Conservation (phyloP, 2,888 invertebrate species). For the Aplocera efformata region DNA sequence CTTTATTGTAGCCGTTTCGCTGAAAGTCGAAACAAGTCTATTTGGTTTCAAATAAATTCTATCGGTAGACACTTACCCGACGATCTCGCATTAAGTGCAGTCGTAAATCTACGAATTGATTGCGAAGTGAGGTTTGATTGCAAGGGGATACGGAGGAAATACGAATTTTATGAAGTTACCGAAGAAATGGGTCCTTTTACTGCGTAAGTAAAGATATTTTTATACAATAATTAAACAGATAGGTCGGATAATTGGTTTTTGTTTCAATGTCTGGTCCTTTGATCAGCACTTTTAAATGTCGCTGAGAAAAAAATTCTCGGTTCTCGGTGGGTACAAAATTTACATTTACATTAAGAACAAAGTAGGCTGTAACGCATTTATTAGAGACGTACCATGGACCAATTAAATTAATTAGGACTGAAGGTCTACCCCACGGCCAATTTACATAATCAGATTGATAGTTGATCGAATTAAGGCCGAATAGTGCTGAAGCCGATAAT, state of each 20-base stretch:
- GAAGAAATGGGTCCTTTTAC: constrained; percentile 21
- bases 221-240: constrained; percentile 1
- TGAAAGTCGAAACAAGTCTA: constrained; percentile 28
- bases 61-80: constrained; percentile 33
- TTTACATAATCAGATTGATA: too few relatives aligned
- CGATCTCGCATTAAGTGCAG: constrained; percentile 39
- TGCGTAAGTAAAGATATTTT: constrained; percentile 6
- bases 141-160: constrained; percentile 24
- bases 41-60: constrained; percentile 32
- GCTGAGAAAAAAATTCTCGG: too few relatives aligned
- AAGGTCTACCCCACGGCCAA: too few relatives aligned
- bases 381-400: too few relatives aligned
- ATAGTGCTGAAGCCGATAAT: too few relatives aligned
- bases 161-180: constrained; percentile 26
- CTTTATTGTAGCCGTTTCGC: constrained; percentile 26
- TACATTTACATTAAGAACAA: too few relatives aligned
- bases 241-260: constrained; percentile 1
- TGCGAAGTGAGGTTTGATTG: constrained; percentile 46
- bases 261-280: background rate
- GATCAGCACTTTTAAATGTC: too few relatives aligned
- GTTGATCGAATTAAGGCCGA: too few relatives aligned
- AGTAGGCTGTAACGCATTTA: too few relatives aligned
- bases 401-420: too few relatives aligned
- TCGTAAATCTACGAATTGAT: constrained; percentile 48
- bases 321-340: too few relatives aligned